Percentiles rank a stretch among this genome's conserved stretches.
Conservation (phyloP, 2,888 invertebrate genomes). For the Orthosia gothica region DNA sequence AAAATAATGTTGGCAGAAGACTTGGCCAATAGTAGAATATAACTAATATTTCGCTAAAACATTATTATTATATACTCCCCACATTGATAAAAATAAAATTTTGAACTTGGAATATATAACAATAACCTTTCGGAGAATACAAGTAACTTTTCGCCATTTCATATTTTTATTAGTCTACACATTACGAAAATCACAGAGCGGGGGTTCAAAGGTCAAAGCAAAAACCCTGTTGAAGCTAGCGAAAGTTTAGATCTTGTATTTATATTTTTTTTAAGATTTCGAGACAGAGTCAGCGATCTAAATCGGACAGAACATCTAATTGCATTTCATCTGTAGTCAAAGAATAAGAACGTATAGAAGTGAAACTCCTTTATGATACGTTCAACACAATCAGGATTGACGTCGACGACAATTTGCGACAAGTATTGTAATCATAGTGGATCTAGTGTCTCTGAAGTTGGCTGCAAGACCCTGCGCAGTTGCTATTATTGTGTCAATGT, state of each 20-base stretch:
- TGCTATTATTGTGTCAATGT: too few species aligned
- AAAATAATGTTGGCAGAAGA: conserved; percentile 51
- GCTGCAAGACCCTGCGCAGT: too few species aligned
- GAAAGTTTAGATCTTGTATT: conserved; percentile 1
- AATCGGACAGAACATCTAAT: neutral
- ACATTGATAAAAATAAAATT: conserved; percentile 26
- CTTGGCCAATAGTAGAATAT: conserved; percentile 42
- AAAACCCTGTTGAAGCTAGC: conserved; percentile 16
- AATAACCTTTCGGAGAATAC: conserved; percentile 35
- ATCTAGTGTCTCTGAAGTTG: too few species aligned
- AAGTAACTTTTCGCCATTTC: conserved; percentile 20
- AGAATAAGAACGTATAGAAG: conserved; percentile 20
- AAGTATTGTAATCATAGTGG: too few species aligned
- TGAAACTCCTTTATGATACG: neutral
- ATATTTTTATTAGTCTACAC: conserved; percentile 8
- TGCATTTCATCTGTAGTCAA: neutral
- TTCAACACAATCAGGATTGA: neutral
- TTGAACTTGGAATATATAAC: conserved; percentile 29
- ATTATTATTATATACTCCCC: conserved; percentile 45
- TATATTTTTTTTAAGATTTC: neutral
- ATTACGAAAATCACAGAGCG: conserved; percentile 40
- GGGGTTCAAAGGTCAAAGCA: neutral
- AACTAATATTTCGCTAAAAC: conserved; percentile 33
- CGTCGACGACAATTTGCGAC: too few species aligned
- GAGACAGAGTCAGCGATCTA: neutral